A percentile compares a stretch with the other conserved stretches of the same genome.
Evolutionary conservation across 2,797 vertebrate species (phyloP).

Genomic region (Rhinophrynus dorsalis): DNA sequence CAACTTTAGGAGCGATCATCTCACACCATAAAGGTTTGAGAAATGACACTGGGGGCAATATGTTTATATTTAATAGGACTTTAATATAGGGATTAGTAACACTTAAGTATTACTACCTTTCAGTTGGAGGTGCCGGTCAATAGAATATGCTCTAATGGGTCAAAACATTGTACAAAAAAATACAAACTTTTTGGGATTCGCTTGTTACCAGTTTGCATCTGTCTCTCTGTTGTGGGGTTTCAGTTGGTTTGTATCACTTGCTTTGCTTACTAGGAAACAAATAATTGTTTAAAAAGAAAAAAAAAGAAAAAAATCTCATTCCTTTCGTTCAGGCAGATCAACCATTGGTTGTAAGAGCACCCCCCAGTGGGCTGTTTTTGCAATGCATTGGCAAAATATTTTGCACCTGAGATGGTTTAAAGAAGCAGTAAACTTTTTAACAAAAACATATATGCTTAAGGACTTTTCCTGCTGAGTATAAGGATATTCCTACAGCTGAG

Average conservation of each 20-base stretch:
- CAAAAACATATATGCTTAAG: too few relatives aligned
- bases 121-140: constrained; percentile 59
- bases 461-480: too few relatives aligned
- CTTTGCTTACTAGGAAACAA: constrained; percentile 75
- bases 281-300: constrained; percentile 69
- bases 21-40: too few relatives aligned
- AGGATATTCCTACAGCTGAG: too few relatives aligned
- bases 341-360: background rate
- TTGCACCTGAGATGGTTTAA: background rate
- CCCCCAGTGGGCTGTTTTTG: background rate
- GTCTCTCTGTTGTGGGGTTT: constrained; percentile 63
- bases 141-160: constrained; percentile 63
- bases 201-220: constrained; percentile 22
- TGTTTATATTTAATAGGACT: too few relatives aligned
- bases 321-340: constrained; percentile 50
- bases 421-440: too few relatives aligned
- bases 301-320: constrained; percentile 72
- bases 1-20: too few relatives aligned
- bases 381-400: background rate
- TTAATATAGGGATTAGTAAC: too few relatives aligned
- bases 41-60: too few relatives aligned
- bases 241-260: constrained; percentile 62
- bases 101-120: too few relatives aligned
- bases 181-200: constrained; percentile 60
- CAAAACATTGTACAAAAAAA: constrained; percentile 56